Base-by-base conservation (phyloP, 2,888 invertebrate species). In the Atherix ibis region DNA sequence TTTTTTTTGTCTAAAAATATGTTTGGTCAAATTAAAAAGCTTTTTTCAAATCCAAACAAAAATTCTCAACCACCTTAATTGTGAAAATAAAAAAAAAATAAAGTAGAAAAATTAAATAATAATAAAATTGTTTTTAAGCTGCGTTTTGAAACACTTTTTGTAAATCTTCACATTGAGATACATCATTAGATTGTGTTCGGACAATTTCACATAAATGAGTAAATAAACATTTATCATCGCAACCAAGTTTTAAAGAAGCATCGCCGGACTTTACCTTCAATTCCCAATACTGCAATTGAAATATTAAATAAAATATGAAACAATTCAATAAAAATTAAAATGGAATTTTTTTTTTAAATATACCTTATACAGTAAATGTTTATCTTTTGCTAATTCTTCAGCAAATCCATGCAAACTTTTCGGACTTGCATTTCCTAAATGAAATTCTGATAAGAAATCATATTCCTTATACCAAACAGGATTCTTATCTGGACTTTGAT, bases 391-490 rank as follows among this genome's bases (percentile, higher is more conserved):
- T 71, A 82, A 73, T 33, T 62, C 55, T 13, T 63, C 48, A 0
- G 79, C 63, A 34, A 83, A 63, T 16, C 66, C 46, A 47, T 73
- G 65, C 48, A 85, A 62, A 33, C 77, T 73, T 1, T 54, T 48
- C 0, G 78, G 69, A 10, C 71, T 67, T 12, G 84, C 62, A 45
- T 74, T 69, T 1, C 54, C 39, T 13, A 79, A 52, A 47, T 75
- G 85, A 8, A 69, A 70, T 31, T 73, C 67, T 46, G 68, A 73
- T 46, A 85, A 76, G n/a, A 74, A 70, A 52, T 87, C 87, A 52
- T 87, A 87, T 16, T 82, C 70, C 52, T 72, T 66, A 48, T 66
- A 71, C 85, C 87, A 87, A 5, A 62, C 59, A 0, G 85, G 83
- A 10, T 63, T 55, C 25, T 60, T 44, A 2, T 65, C 48, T 0